Base-by-base conservation (phyloP, 1,140 invertebrate genomes). In the Meloidogyne hapla region DNA sequence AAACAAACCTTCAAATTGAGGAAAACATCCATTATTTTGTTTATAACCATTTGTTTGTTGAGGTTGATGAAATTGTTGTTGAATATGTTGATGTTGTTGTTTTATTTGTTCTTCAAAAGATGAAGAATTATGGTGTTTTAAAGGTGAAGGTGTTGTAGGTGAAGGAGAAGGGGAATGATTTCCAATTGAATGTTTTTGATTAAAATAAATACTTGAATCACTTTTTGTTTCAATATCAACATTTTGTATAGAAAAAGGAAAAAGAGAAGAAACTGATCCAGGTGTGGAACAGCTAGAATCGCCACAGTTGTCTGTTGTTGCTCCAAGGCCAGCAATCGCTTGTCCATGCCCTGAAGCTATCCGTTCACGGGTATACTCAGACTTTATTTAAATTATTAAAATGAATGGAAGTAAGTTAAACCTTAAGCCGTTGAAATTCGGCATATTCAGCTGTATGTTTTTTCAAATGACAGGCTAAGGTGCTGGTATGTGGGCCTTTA, bases 401-500 rank as follows among this genome's bases (percentile, higher is more conserved):
- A 25, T 10, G 12, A 25, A 10, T 40, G 2, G 12, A 38, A n/a
- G 18, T 25, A 9, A 48, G 13, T 9, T 71, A 21, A 8, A 84
- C 83, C 81, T 85, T 85, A 15, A 85, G 75, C 56, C 81, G 80
- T 64, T 87, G 86, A 69, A 86, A 86, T 69, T 86, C 84, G 8
- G 86, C 86, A 67, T 86, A 86, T 70, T 86, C 85, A 6, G 56
- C 78, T 1, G 84, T 71, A 66, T 86, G 84, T 40, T 86, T 86
- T 77, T 86, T 86, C 45, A 86, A 74, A 79, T 86, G 84, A 72
- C 84, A 86, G 10, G 84, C 84, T 13, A 86, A 71, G 15, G 84
- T 86, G 68, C 75, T 78, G 6, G 84, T 86, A 70, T 86, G 84
- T n/a, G 84, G 84, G 21, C 84, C 84, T 71, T 86, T 86, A 73